phyloP scores from a whole-genome alignment of 2,888 invertebrate genomes.

The Hypercompe scribonia region DNA sequence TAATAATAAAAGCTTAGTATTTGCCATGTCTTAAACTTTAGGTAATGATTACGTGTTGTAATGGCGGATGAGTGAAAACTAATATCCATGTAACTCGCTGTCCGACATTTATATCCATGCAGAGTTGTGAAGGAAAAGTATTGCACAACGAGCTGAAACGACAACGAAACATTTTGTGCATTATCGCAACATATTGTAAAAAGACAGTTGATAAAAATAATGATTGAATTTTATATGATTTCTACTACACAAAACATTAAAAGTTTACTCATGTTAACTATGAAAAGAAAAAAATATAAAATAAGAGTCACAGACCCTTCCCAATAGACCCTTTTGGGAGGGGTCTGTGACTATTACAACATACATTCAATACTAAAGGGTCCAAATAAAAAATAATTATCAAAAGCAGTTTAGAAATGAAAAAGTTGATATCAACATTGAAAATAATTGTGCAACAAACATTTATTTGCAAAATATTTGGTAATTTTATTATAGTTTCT shows the following conservation, averaged over 20 bases:
- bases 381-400: too few relatives aligned
- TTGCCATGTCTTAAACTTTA: background rate
- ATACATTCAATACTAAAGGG: too few relatives aligned
- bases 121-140: slow-evolving; percentile 4
- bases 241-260: background rate
- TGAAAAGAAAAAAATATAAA: too few relatives aligned
- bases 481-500: too few relatives aligned
- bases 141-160: background rate
- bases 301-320: too few relatives aligned
- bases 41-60: background rate
- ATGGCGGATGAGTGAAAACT: background rate
- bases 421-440: too few relatives aligned
- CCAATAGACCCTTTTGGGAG: too few relatives aligned
- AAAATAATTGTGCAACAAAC: too few relatives aligned
- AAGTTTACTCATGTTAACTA: background rate
- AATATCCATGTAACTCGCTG: background rate
- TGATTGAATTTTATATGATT: background rate
- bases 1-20: background rate
- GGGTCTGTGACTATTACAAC: too few relatives aligned
- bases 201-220: background rate
- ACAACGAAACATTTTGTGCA: too few relatives aligned
- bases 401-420: too few relatives aligned
- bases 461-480: too few relatives aligned
- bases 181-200: background rate
- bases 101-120: background rate